Conservation (phyloP, 2,888 invertebrate genomes). For the Limnephilus marmoratus region DNA sequence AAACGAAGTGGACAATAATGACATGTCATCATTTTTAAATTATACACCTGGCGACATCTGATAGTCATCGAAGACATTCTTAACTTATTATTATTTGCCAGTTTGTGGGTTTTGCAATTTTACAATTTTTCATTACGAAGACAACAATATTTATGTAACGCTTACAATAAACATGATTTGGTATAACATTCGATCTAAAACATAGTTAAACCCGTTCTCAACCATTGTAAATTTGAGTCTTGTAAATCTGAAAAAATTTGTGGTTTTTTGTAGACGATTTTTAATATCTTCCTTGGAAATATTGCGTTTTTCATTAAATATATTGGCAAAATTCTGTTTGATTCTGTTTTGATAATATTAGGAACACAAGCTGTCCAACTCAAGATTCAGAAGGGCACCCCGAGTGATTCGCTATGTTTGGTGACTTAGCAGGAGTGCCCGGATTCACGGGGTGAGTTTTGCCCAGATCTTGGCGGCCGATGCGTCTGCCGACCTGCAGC, state of each 20-base stretch:
- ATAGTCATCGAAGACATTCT: neutral
- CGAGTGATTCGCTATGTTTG: no score
- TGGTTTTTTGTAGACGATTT: neutral
- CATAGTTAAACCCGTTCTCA: neutral
- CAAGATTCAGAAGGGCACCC: no score
- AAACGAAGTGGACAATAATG: neutral
- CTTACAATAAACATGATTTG: neutral
- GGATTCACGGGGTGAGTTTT: no score
- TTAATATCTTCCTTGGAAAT: neutral
- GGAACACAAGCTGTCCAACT: neutral
- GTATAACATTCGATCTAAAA: neutral
- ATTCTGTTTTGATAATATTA: neutral
- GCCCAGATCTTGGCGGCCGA: no score
- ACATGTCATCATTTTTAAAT: neutral
- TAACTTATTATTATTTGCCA: neutral
- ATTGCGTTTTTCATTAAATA: neutral
- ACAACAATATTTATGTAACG: neutral
- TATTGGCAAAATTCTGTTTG: neutral
- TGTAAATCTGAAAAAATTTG: neutral
- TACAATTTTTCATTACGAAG: neutral
- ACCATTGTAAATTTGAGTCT: no score
- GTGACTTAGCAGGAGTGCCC: no score
- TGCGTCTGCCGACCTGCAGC: no score
- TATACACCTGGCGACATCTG: neutral
- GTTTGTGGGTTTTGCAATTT: neutral